These are phyloP conservation scores for Alfaro cultratus DNA, from an alignment of 2,797 vertebrate genomes.

Conservation along the genomic window DNA sequence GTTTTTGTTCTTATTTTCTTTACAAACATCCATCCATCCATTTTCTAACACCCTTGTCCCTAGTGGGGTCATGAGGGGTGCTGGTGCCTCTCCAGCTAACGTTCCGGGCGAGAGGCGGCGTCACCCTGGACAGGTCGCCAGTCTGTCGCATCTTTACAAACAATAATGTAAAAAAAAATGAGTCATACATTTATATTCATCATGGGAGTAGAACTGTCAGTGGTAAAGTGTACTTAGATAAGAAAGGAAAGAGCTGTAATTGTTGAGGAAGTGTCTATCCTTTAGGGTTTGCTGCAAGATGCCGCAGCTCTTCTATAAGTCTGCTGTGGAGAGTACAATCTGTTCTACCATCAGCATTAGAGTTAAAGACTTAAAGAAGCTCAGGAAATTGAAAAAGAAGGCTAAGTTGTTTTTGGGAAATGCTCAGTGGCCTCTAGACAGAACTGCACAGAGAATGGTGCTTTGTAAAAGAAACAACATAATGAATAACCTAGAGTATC, in stretches of 20 bases:
- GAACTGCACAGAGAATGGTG: neutral
- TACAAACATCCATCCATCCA: neutral
- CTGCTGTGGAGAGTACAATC: neutral
- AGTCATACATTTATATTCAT: neutral
- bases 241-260: neutral
- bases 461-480: neutral
- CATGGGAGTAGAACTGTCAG: neutral
- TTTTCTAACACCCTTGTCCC: too few relatives aligned
- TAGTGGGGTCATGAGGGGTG: accelerated
- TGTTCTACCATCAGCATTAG: neutral
- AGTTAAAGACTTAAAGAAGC: neutral
- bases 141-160: neutral
- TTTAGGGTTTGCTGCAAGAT: neutral
- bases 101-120: too few relatives aligned
- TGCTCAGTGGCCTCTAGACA: neutral
- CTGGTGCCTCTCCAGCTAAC: too few relatives aligned
- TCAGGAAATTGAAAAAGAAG: neutral
- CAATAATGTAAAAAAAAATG: neutral
- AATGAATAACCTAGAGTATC: neutral
- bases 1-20: neutral
- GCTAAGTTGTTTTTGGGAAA: neutral
- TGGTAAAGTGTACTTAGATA: neutral
- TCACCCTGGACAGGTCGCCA: too few relatives aligned
- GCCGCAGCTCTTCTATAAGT: neutral
- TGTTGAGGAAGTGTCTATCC: neutral